Percentiles rank a stretch among this genome's conserved stretches.
phyloP scores from a whole-genome alignment of 2,888 invertebrate genomes.

The Nephrotoma flavescens region DNA sequence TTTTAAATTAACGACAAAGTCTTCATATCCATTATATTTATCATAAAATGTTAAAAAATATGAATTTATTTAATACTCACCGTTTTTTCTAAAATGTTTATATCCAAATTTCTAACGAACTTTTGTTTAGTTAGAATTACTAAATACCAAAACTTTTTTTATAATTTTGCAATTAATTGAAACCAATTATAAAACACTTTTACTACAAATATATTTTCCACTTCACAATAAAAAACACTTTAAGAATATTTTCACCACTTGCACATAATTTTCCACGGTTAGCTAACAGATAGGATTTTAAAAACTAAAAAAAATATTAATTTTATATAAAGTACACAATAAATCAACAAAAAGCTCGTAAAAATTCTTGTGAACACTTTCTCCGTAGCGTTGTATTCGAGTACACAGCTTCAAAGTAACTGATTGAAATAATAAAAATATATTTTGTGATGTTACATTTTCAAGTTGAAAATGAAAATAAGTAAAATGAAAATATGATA shows the following conservation, averaged over 20 bases:
- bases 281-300: not conserved
- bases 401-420: constrained; percentile 1
- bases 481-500: not conserved
- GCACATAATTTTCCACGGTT: not conserved
- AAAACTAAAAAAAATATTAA: not conserved
- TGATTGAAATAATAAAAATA: not conserved
- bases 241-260: not conserved
- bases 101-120: not conserved
- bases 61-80: not conserved
- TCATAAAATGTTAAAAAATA: not conserved
- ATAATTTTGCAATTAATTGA: not conserved
- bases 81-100: not conserved
- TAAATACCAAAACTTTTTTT: not conserved
- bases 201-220: not conserved
- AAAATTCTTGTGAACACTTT: not conserved
- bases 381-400: not conserved
- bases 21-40: not conserved
- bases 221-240: not conserved
- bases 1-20: not conserved
- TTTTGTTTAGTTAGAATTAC: not conserved
- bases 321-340: not conserved
- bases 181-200: not conserved
- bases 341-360: not conserved
- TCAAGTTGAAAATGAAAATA: not conserved
- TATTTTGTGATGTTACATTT: not conserved